Evolutionary conservation across 2,113 vertebrate species (phyloP), one percentile per base, ranked within the genome.

Genomic region (Rhadina sibilatrix): DNA sequence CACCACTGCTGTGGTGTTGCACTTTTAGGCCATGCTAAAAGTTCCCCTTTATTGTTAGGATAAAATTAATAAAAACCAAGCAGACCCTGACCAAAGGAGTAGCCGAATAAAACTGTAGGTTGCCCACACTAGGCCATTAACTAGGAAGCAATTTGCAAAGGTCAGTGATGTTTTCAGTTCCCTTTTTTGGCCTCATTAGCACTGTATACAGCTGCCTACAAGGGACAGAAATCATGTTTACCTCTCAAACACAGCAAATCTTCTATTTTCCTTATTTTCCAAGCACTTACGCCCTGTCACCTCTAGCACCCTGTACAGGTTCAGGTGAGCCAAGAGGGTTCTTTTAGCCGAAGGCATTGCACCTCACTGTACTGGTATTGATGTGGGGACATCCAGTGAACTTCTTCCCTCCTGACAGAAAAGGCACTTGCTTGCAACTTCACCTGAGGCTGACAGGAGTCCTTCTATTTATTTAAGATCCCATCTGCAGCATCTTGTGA

Each of bases 21-120:
- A 65, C 85, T 96, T 97, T 88, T 76, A 86, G 94, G 75, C 92
- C 31, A 89, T 69, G 33, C 64, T 78, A 89, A 72, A 95, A 59
- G 60, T 52, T 94, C 66, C 64, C 70, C 17, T 95, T 95, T 95
- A 90, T 93, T 83, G 69, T 83, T 50, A 49, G 61, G 86, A 82
- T 90, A 91, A 94, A 96, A 95, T 93, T 80, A 89, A 86, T 78
- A 82, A 54, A 71, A 94, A 88, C 59, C 3, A 4, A 91, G 24
- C 54, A 86, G 79, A 86, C 71, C 65, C 86, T 93, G 78, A 91
- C 71, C 68, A 90, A 90, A 88, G 91, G 88, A 95, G 72, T 82
- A 89, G 87, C 69, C 81, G 59, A 57, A 28, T 91, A 91, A 96
- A 93, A 76, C 24, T 16, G 13, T 31, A 75, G 91, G 83, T 88